A percentile compares a stretch with the other conserved stretches of the same genome.
phyloP scores from a whole-genome alignment of 1,140 invertebrate species.

The Psilanteris sp. region DNA sequence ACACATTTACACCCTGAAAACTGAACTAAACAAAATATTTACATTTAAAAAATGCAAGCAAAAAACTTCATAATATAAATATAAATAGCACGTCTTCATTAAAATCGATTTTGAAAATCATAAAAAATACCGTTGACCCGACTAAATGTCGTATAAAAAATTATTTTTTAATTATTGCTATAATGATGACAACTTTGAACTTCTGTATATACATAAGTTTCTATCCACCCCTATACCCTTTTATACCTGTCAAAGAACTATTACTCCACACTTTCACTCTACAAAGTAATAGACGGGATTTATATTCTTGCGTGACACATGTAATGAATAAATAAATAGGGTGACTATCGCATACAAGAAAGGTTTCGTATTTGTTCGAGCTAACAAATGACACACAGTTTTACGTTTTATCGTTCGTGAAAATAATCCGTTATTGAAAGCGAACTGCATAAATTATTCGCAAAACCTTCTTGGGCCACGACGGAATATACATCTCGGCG shows the following conservation, averaged over 20 bases:
- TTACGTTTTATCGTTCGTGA: slow-evolving; percentile 4
- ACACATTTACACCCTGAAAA: no score
- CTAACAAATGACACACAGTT: slow-evolving; percentile 5
- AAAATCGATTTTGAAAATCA: slow-evolving; percentile 37
- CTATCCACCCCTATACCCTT: slow-evolving; percentile 13
- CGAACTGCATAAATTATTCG: slow-evolving; percentile 15
- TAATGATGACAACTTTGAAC: slow-evolving; percentile 36
- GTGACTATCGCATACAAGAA: slow-evolving; percentile 49
- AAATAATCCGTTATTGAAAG: slow-evolving; percentile 31
- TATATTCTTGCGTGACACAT: slow-evolving; percentile 59
- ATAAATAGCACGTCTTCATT: no score
- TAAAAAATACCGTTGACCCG: slow-evolving; percentile 45
- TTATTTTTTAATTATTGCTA: slow-evolving; percentile 12
- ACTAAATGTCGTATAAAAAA: slow-evolving; percentile 52
- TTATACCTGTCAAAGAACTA: slow-evolving; percentile 41
- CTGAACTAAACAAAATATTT: no score
- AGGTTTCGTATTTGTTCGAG: slow-evolving; percentile 14
- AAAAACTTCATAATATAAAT: no score
- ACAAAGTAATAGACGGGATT: slow-evolving; percentile 33
- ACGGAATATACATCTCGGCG: slow-evolving; percentile 27
- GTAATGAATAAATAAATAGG: slow-evolving; percentile 36
- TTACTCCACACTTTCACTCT: slow-evolving; percentile 54
- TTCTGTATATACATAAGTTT: slow-evolving; percentile 24
- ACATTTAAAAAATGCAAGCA: no score
- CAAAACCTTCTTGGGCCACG: slow-evolving; percentile 22